Base-by-base conservation (phyloP, 2,797 vertebrate species). In the Sitta carolinensis region DNA sequence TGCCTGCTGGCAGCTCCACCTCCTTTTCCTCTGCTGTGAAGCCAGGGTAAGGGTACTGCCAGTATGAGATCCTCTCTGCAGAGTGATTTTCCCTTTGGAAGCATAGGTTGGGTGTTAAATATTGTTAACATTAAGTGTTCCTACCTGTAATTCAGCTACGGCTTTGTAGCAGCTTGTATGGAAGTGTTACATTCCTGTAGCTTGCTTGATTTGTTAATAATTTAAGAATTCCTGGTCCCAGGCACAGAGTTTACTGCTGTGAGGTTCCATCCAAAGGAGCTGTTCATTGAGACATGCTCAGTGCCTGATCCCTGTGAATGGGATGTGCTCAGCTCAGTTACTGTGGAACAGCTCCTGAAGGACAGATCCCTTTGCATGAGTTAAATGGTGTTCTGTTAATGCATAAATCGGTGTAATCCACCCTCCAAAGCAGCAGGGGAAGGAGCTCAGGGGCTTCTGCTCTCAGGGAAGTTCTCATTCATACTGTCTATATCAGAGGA, bases 331-430 rank as follows among this genome's bases (percentile, higher is more conserved):
- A 5, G 75, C 74, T 30, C 23, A 5, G 43, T 15, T 7, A 2
- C 55, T 0, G 2, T 7, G 48, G 17, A 16, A 4, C 55, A 4
- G 29, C 0, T 73, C 62, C 92, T 48, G 38, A 16, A 32, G 52
- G 85, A 26, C 2, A 1, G 26, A 26, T 26, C 64, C 0, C 0
- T 32, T 22, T 29, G 50, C 25, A 4, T 0, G 8, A 48, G 50
- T 16, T 51, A 25, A 43, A 16, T 25, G 9, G 7, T 2, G 6
- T 15, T 67, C 67, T 57, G 38, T 27, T 30, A 16, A 4, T 3
- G 52, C 10, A 15, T 4, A 19, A 25, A 19, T 25, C 10, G 1
- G 7, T 0, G 0, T 14, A 26, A 68, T 11, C 68, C 79, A 19
- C 52, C 55, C 72, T 52, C 19, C 47, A 22, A 30, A 18, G 87